These are phyloP conservation scores for Idaea aversata DNA, from an alignment of 2,888 invertebrate genomes.

Conservation along the genomic window DNA sequence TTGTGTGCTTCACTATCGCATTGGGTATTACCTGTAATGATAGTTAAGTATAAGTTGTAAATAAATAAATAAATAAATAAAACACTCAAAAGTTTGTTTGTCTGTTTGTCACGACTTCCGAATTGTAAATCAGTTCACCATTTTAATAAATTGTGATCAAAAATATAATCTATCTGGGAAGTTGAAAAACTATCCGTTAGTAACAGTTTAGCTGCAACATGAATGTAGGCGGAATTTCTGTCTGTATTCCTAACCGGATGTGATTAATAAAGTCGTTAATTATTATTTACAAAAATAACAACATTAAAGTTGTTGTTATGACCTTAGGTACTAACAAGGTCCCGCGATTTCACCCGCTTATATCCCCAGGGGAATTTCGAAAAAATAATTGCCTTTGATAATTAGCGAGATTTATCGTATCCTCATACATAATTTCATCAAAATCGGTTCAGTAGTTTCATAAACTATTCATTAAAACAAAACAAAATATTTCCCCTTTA, in stretches of 20 bases:
- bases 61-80: too few relatives aligned
- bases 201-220: not conserved
- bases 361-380: not conserved
- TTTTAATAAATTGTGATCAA: too few relatives aligned
- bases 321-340: not conserved
- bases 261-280: not conserved
- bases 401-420: too few relatives aligned
- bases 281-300: not conserved
- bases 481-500: not conserved
- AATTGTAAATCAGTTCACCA: too few relatives aligned
- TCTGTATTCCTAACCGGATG: not conserved
- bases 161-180: not conserved
- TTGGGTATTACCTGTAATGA: too few relatives aligned
- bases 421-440: slow-evolving; percentile 1
- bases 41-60: too few relatives aligned
- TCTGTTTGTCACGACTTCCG: too few relatives aligned
- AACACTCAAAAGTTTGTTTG: too few relatives aligned
- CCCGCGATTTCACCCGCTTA: not conserved
- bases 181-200: not conserved
- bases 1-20: too few relatives aligned
- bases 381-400: too few relatives aligned
- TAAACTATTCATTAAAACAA: not conserved
- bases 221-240: not conserved
- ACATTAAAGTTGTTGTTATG: not conserved
- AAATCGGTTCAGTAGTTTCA: not conserved